Evolutionary conservation across 1,140 invertebrate genomes (phyloP).

Genomic region (Diuraphis noxia): DNA sequence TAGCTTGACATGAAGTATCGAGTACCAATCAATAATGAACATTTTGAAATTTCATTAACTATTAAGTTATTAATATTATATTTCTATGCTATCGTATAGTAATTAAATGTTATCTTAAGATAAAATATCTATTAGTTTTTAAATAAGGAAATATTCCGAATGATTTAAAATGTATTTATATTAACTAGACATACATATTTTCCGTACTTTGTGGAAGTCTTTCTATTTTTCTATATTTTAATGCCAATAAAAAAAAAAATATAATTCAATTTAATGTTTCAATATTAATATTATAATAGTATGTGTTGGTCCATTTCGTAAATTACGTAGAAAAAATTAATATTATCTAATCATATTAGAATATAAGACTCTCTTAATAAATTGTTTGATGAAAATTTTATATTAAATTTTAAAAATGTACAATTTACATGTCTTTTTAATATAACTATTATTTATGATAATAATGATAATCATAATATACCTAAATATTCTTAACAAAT

Average conservation of each 20-base stretch:
- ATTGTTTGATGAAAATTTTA: too few relatives aligned
- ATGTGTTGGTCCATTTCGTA: neutral
- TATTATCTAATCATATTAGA: too few relatives aligned
- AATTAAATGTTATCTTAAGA: neutral
- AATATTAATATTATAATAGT: neutral
- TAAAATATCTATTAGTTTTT: neutral
- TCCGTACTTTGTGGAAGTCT: neutral
- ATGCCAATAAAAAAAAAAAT: neutral
- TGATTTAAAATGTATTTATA: neutral
- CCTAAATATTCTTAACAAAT: too few relatives aligned
- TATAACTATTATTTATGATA: too few relatives aligned
- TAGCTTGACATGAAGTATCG: neutral
- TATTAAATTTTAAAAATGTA: too few relatives aligned
- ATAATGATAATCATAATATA: too few relatives aligned
- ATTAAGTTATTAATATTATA: neutral
- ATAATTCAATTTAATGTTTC: neutral
- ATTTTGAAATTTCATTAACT: neutral
- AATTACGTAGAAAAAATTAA: too few relatives aligned
- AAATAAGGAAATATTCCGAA: neutral
- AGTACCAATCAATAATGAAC: neutral
- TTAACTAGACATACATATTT: neutral
- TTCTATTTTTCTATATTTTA: neutral
- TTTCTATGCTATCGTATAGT: neutral
- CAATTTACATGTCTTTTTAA: too few relatives aligned
- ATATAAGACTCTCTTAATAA: too few relatives aligned